Evolutionary conservation across 2,797 vertebrate genomes (phyloP).

Genomic region (Hyperoplus lanceolatus): DNA sequence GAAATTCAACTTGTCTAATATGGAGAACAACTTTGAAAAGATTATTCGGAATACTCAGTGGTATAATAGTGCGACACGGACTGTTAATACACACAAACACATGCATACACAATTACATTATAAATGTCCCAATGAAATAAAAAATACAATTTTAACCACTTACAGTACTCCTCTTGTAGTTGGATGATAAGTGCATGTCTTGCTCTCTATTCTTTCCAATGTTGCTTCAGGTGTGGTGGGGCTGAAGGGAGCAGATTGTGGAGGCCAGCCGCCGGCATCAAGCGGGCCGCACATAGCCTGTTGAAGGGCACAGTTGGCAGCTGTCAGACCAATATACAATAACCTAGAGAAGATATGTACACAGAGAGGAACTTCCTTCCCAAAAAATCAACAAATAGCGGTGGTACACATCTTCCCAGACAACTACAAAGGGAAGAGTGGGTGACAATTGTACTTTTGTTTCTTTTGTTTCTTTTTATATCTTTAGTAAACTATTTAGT

Average conservation of each 20-base stretch:
- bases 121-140: not conserved
- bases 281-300: slow-evolving; percentile 43
- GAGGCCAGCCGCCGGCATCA: slow-evolving; percentile 5
- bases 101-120: not conserved
- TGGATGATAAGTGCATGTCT: not conserved
- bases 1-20: slow-evolving; percentile 41
- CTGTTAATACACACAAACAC: not conserved
- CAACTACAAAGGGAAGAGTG: slow-evolving; percentile 37
- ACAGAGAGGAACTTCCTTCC: slow-evolving; percentile 73
- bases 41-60: not conserved
- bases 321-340: slow-evolving; percentile 79
- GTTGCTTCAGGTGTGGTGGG: slow-evolving; percentile 50
- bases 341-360: slow-evolving; percentile 72
- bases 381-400: slow-evolving; percentile 80
- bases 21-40: slow-evolving; percentile 13
- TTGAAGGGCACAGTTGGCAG: slow-evolving; percentile 82
- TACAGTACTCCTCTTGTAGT: not conserved
- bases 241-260: slow-evolving; percentile 13
- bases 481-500: slow-evolving; percentile 6
- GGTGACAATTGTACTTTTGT: slow-evolving; percentile 44
- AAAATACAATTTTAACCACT: not conserved
- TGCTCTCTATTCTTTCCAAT: not conserved
- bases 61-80: not conserved
- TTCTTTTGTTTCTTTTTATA: slow-evolving; percentile 36
- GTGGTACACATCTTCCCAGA: slow-evolving; percentile 67